phyloP scores from a whole-genome alignment of 2,113 vertebrate species.

The Lagopus muta region DNA sequence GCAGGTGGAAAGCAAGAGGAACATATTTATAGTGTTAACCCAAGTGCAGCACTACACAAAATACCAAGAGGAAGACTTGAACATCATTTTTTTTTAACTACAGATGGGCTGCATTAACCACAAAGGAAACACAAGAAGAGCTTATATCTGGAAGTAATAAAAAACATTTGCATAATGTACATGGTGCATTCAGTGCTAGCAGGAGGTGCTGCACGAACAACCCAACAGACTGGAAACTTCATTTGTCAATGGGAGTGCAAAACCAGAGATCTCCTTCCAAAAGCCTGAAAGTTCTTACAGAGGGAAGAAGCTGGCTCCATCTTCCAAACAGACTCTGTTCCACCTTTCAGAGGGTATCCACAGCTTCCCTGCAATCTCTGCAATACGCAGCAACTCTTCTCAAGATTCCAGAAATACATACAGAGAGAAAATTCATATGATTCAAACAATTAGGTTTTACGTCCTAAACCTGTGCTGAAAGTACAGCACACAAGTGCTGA shows the following conservation, averaged over 20 bases:
- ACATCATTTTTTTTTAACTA: not conserved
- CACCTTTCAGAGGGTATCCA: not conserved
- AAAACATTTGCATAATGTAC: not conserved
- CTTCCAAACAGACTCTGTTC: not conserved
- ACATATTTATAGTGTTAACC: not conserved
- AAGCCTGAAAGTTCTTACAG: not conserved
- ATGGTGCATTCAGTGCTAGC: not conserved
- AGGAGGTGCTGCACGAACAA: not conserved
- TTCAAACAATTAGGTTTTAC: not conserved
- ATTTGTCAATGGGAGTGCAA: not conserved
- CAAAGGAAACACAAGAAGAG: constrained; percentile 33
- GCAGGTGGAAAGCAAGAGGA: not conserved
- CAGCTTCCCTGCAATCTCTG: not conserved
- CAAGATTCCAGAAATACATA: not conserved
- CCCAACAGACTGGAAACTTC: not conserved
- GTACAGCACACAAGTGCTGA: not conserved
- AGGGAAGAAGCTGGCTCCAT: not conserved
- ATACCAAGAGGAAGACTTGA: not conserved
- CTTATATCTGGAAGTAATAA: not conserved
- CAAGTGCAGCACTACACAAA: not conserved
- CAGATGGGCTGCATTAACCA: constrained; percentile 25
- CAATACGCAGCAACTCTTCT: not conserved
- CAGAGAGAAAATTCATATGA: not conserved
- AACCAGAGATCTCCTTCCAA: not conserved
- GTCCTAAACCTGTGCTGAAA: not conserved